These are phyloP conservation scores for Brassicogethes aeneus DNA, from an alignment of 2,888 invertebrate genomes.

Conservation along the genomic window DNA sequence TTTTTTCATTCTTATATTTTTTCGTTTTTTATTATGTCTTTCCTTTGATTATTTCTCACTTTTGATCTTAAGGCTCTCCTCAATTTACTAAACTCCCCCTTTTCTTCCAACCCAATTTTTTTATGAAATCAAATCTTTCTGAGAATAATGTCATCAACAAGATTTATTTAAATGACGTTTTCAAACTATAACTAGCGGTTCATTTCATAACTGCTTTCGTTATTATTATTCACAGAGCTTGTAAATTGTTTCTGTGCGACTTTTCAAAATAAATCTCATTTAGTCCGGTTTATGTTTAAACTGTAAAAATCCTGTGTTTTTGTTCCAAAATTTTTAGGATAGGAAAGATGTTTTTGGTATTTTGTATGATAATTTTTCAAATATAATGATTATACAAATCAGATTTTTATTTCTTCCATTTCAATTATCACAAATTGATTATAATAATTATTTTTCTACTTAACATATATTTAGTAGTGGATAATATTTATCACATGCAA, in stretches of 20 bases:
- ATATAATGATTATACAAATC: conserved; percentile 20
- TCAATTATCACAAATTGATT: no score
- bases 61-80: conserved; percentile 50
- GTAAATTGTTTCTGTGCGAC: no score
- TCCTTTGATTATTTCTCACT: conserved; percentile 31
- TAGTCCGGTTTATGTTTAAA: no score
- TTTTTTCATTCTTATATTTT: conserved; percentile 30
- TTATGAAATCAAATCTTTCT: conserved; percentile 63
- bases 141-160: conserved; percentile 23
- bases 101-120: conserved; percentile 36
- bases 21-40: conserved; percentile 29
- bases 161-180: conserved; percentile 16
- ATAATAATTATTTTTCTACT: no score
- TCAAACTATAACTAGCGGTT: conserved; percentile 27
- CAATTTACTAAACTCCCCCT: conserved; percentile 42
- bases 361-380: conserved; percentile 37
- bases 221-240: conserved; percentile 21
- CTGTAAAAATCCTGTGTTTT: no score
- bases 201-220: conserved; percentile 27
- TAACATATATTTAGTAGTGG: no score
- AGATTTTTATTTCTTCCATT: no score
- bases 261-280: no score
- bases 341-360: conserved; percentile 33
- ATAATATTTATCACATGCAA: no score
- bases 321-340: conserved; percentile 27